Base-by-base conservation (phyloP, 2,797 vertebrate species). In the Epinephelus malabaricus region DNA sequence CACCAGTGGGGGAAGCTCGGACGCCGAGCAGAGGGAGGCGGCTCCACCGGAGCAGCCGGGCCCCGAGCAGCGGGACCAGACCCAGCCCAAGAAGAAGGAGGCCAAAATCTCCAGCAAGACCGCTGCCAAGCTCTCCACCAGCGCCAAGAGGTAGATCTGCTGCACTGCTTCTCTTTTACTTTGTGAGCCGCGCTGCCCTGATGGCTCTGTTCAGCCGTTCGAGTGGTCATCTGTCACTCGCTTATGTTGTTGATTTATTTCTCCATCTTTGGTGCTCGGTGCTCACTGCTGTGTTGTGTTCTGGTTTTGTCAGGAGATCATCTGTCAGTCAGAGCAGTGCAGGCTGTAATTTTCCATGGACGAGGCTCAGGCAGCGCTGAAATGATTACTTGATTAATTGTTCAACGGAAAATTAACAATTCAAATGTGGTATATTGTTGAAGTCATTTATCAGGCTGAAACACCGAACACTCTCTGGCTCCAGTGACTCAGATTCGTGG, bases 51-150 rank as follows among this genome's bases (percentile, higher is more conserved):
- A 97, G 49, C 96, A 96, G 81, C 85, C 90, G 17, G 89, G 92
- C 74, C 81, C 89, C 6, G 91, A 93, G 80, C 97, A 97, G 89
- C 94, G 97, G 82, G 97, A 97, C 63, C 97, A 97, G 90, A 94
- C 96, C 76, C 97, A 97, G 88, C 97, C 97, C 79, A 98, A 97
- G 94, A 98, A 98, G 93, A 98, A 98, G 87, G 97, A 98, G 85
- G 96, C 97, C 54, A 98, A 98, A 91, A 97, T 98, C 92, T 97
- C 97, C 88, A 98, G 97, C 95, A 98, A 98, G 95, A 98, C 97
- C 0, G 97, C 97, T 25, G 97, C 97, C 91, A 98, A 98, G 90
- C 92, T 98, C 83, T 98, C 97, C 83, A 98, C 97, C 91, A 98
- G 97, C 87, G 97, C 97, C 92, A 98, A 98, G 95, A 97, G 97